Conservation (phyloP, 2,113 vertebrate genomes). For the Ctenodactylus gundi region DNA sequence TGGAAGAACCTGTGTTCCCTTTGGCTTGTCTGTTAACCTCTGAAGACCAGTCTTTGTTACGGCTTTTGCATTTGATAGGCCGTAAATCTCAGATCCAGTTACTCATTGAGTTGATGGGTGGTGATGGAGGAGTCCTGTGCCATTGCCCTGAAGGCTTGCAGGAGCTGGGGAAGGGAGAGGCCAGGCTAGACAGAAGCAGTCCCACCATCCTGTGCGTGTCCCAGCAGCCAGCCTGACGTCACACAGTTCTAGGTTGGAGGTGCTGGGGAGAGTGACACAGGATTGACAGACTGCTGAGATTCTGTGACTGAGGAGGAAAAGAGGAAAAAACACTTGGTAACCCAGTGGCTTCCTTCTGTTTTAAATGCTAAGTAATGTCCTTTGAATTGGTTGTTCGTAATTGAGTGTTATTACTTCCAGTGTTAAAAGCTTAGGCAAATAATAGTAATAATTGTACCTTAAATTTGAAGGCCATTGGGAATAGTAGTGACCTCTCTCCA, state of each 20-base stretch:
- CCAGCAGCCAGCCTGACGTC: neutral
- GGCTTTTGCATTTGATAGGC: neutral
- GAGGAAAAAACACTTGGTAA: neutral
- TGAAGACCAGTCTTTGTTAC: neutral
- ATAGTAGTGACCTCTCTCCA: rapidly evolving
- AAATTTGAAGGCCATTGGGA: neutral
- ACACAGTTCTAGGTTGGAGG: neutral
- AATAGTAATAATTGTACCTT: neutral
- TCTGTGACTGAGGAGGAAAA: neutral
- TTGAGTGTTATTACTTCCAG: neutral
- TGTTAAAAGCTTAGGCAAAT: neutral
- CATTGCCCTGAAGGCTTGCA: neutral
- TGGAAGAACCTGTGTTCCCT: neutral
- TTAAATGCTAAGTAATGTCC: neutral
- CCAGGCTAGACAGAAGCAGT: neutral
- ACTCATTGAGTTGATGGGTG: neutral
- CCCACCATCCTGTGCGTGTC: neutral
- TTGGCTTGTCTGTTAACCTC: neutral
- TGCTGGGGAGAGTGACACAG: neutral
- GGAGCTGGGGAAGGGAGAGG: neutral
- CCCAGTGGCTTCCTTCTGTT: neutral
- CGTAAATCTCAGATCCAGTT: neutral
- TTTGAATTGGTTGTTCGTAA: neutral
- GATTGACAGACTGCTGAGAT: neutral
- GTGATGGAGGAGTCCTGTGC: neutral